Evolutionary conservation across 2,113 vertebrate species (phyloP).

Genomic region (Lycaon pictus): DNA sequence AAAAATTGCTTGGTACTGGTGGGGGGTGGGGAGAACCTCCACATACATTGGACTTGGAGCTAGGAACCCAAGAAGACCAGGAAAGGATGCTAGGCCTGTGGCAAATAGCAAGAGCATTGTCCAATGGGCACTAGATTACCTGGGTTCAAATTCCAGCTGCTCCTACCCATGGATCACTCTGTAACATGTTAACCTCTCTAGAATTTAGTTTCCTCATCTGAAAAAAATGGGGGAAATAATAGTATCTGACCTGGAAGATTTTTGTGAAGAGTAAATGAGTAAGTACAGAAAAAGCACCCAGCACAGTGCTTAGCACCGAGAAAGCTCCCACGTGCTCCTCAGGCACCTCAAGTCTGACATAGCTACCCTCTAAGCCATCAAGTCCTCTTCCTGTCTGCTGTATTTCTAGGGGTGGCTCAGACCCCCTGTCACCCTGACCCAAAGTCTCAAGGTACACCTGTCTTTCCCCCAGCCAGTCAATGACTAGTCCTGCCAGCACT

Average conservation of each 20-base stretch:
- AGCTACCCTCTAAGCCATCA: not conserved
- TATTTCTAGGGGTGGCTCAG: not conserved
- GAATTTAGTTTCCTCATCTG: not conserved
- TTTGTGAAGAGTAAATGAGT: not conserved
- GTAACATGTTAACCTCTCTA: not conserved
- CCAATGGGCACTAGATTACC: not conserved
- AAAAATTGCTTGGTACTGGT: not conserved
- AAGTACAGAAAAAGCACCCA: not conserved
- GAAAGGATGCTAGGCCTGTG: not conserved
- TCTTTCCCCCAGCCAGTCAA: not conserved
- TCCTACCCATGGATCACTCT: not conserved
- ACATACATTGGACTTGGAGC: not conserved
- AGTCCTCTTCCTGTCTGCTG: not conserved
- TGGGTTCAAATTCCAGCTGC: not conserved
- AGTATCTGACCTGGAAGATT: not conserved
- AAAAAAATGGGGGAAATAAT: not conserved
- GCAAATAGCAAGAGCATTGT: not conserved
- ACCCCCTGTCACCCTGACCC: not conserved
- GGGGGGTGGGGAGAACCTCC: not conserved
- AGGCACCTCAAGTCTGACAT: not conserved
- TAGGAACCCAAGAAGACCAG: not conserved
- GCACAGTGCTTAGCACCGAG: not conserved
- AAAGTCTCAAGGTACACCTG: not conserved
- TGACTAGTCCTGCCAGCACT: not conserved
- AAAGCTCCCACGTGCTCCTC: not conserved